Base-by-base conservation (phyloP, 2,113 vertebrate genomes). In the Ancistrus triradiatus region DNA sequence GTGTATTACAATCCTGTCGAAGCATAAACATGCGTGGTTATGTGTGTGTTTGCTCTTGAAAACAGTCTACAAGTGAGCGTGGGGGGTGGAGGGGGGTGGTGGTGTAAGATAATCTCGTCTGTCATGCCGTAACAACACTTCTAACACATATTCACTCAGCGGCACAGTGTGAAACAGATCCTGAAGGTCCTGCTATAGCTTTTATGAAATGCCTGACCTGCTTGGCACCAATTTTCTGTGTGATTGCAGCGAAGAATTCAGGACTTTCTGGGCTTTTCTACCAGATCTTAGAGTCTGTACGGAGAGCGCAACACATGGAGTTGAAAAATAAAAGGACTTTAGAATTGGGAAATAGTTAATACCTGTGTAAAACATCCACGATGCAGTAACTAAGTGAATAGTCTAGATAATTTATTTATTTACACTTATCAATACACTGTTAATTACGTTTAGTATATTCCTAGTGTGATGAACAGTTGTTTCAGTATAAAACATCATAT, bases 21-120 rank as follows among this genome's bases (percentile, higher is more conserved):
- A 27, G 38, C 5, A 14, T 25, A 6, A 1, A 1, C 33, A 3
- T 52, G 33, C 40, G 22, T 68, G 44, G 35, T 15, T 25, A 44
- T 52, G 38, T 17, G 8, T 48, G 15, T 21, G 40, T 19, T 62
- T 50, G 33, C 22, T 63, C 17, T 13, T 44, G 21, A 63, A 28
- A 33, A n/a, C 22, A 35, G 6, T 56, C 21, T 22, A 21, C 7
- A 31, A n/a, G 3, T 31, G 27, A 31, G 18, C 14, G 10, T 17
- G 15, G 27, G 33, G 10, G 10, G 14, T 13, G 37, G 7, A 51
- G 9, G n/a, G 24, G 7, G 17, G 28, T 15, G 27, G 27, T 31
- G 3, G 3, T 19, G 10, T 21, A 40, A 3, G 6, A n/a, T 25
- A 24, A 25, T 14, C 33, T 15, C 7, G 2, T 22, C 21, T 6